Percentiles rank a stretch among this genome's conserved stretches.
These are phyloP conservation scores for Cynopterus brachyotis DNA, from an alignment of 2,113 vertebrate species.

Conservation along the genomic window DNA sequence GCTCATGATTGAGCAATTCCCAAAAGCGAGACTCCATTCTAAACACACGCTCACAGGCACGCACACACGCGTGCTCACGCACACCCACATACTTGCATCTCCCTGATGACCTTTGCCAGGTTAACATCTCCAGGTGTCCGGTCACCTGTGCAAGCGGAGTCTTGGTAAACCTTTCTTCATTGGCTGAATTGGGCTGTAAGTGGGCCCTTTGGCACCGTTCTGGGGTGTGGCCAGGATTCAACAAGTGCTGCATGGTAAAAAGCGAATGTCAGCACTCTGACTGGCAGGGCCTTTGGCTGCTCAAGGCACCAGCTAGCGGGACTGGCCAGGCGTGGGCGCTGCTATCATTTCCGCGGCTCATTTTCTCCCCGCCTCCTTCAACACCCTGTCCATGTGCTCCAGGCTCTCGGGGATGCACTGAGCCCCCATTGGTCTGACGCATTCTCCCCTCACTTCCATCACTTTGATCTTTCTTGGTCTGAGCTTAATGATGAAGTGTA, in stretches of 20 bases:
- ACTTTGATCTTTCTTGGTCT: not conserved
- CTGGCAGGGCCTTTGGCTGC: not conserved
- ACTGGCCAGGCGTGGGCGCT: too few relatives aligned
- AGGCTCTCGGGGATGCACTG: not conserved
- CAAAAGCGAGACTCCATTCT: not conserved
- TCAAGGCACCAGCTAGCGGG: too few relatives aligned
- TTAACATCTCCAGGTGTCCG: not conserved
- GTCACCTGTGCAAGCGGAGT: not conserved
- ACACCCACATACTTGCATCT: not conserved
- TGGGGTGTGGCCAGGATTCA: not conserved
- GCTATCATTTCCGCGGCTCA: not conserved
- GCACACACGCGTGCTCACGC: fast-evolving
- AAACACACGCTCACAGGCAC: not conserved
- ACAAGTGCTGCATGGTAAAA: not conserved
- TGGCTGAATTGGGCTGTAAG: not conserved
- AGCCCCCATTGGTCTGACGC: not conserved
- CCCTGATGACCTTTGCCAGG: not conserved
- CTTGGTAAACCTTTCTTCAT: not conserved
- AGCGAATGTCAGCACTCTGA: not conserved
- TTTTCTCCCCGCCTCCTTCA: not conserved
- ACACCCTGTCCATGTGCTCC: not conserved
- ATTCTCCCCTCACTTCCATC: not conserved
- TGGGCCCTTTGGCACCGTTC: not conserved
- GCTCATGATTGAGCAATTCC: not conserved
- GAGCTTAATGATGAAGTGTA: not conserved